Base-by-base conservation (phyloP, 2,797 vertebrate genomes). In the Anguilla marmorata region DNA sequence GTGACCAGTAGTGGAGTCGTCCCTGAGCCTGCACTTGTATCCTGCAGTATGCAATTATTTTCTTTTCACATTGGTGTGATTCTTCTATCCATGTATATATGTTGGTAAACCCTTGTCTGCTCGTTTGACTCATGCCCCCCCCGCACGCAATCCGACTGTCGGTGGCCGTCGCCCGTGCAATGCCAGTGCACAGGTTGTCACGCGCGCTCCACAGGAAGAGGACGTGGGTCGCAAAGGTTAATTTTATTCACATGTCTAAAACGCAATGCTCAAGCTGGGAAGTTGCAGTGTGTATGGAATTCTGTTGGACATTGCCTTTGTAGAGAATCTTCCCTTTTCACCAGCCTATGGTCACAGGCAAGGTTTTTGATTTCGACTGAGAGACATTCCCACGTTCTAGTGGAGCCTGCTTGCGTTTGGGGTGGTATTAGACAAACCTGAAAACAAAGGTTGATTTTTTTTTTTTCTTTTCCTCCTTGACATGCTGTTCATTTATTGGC, bases 21-120 rank as follows among this genome's bases (percentile, higher is more conserved):
- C 72, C 33, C 9, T 41, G 72, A 76, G 33, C 95, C 92, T 96
- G 93, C 96, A 95, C 95, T 97, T 96, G 95, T 94, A 96, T 92
- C 87, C 91, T 87, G 89, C 86, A 87, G 89, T 91, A 93, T 85
- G 91, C 87, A 88, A 95, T 94, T 92, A 92, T 89, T 91, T 89
- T 52, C 11, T 90, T 92, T 74, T 41, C 89, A 50, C 86, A 85
- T 87, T 85, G n/a, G 91, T 86, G 37, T 89, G 92, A 85, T 92
- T 41, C 89, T 90, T 87, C 21, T 85, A 27, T 85, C 21, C 74
- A 48, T 85, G 52, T 92, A 90, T 86, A 89, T 33, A 86, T 91
- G 89, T 58, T 11, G 41, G 90, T 91, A 90, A 83, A 24, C 33
- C 87, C 86, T 50, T 72, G 60, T 89, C 37, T 82, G 88, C 84